A percentile compares a stretch with the other conserved stretches of the same genome.
phyloP scores from a whole-genome alignment of 2,888 invertebrate species.

The Erebia epiphron region DNA sequence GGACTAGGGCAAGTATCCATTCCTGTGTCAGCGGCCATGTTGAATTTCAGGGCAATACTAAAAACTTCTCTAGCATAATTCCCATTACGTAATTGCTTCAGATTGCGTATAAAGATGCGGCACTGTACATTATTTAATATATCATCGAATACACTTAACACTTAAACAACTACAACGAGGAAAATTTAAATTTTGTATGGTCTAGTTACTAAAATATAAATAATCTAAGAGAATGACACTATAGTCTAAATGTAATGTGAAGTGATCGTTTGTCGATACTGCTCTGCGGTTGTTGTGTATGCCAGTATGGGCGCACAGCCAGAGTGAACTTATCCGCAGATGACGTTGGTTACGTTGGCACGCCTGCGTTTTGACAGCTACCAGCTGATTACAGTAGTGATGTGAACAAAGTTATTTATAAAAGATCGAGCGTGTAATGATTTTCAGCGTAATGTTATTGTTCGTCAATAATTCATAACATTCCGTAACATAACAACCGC shows the following conservation, averaged over 20 bases:
- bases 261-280: slow-evolving; percentile 80
- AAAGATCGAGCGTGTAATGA: no score
- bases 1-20: slow-evolving; percentile 97
- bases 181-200: slow-evolving; percentile 67
- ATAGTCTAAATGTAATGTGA: slow-evolving; percentile 79
- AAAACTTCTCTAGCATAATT: slow-evolving; percentile 82
- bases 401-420: slow-evolving; percentile 33
- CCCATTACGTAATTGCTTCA: slow-evolving; percentile 82
- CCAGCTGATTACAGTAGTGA: slow-evolving; percentile 75
- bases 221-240: slow-evolving; percentile 69
- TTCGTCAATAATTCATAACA: no score
- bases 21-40: slow-evolving; percentile 96
- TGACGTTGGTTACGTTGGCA: slow-evolving; percentile 62
- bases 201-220: slow-evolving; percentile 74
- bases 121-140: slow-evolving; percentile 73
- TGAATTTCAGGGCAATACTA: slow-evolving; percentile 84
- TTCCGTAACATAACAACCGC: no score
- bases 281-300: slow-evolving; percentile 72
- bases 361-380: slow-evolving; percentile 67
- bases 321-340: slow-evolving; percentile 65
- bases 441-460: no score
- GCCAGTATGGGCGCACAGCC: slow-evolving; percentile 71
- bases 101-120: slow-evolving; percentile 71
- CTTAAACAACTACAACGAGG: slow-evolving; percentile 73
- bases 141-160: slow-evolving; percentile 76